These are phyloP conservation scores for Oxyscelio sp. DNA, from an alignment of 2,888 invertebrate genomes.

Conservation along the genomic window DNA sequence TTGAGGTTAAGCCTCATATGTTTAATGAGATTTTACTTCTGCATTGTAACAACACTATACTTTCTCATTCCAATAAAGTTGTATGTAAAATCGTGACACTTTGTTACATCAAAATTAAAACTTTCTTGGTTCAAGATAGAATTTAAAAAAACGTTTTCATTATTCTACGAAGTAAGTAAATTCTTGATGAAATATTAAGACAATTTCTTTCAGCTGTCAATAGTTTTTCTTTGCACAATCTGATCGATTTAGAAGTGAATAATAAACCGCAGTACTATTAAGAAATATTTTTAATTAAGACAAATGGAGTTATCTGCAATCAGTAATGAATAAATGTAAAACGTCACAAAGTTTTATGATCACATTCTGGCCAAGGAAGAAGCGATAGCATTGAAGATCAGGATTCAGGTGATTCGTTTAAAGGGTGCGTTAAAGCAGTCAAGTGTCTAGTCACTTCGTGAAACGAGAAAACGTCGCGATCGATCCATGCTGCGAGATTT, in stretches of 20 bases:
- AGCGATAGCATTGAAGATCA: conserved; percentile 79
- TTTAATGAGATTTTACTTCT: too few relatives aligned
- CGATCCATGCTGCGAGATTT: conserved; percentile 77
- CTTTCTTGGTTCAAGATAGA: too few relatives aligned
- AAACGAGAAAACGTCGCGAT: conserved; percentile 82
- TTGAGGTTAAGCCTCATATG: too few relatives aligned
- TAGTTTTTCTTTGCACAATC: too few relatives aligned
- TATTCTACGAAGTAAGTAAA: too few relatives aligned
- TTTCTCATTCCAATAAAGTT: too few relatives aligned
- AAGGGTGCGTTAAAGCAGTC: conserved; percentile 79
- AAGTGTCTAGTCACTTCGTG: conserved; percentile 77
- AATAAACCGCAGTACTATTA: background rate
- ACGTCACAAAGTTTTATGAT: conserved; percentile 47
- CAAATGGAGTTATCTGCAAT: background rate
- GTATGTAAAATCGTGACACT: too few relatives aligned
- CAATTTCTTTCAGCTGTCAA: too few relatives aligned
- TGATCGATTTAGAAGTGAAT: background rate
- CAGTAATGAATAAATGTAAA: conserved; percentile 6
- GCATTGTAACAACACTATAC: too few relatives aligned
- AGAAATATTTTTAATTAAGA: background rate
- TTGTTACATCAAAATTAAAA: too few relatives aligned
- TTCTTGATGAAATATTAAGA: too few relatives aligned
- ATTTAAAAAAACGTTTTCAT: too few relatives aligned
- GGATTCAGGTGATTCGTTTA: conserved; percentile 78
- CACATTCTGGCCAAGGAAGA: conserved; percentile 62